Base-by-base conservation (phyloP, 1,140 invertebrate genomes). In the Coelopa frigida region DNA sequence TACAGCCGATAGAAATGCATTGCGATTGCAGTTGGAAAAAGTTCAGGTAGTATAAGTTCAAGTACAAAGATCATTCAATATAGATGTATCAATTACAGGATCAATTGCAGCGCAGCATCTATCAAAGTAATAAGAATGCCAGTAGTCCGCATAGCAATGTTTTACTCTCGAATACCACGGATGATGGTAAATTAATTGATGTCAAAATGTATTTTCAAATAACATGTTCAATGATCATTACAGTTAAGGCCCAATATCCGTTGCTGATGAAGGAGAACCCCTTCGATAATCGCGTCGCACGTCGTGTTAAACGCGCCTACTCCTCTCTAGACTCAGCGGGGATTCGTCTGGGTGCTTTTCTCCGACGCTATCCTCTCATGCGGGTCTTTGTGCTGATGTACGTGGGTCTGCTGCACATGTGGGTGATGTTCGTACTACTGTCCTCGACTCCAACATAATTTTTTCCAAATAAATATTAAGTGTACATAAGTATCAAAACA, bases 271-370 rank as follows among this genome's bases (percentile, higher is more conserved):
- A 81, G 48, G 85, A 89, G 57, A 81, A 79, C 58, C 84, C 85
- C 12, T 82, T 84, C 56, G 87, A 91, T 58, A 83, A 83, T 38
- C 77, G 82, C 14, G 78, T 91, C 31, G 78, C 86, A 0, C 76
- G 85, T 52, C 76, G 80, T 54, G 83, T 91, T 4, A 90, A 90
- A 68, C 73, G 81, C 56, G 87, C 86, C 20, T 88, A 87, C 56
- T 83, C 82, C 22, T 78, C 78, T 27, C 71, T 90, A 12, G 87
- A 91, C 70, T 59, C 62, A 26, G 78, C 87, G 50, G 85, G 84
- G 52, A 75, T 91, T 37, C 73, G 85, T 44, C 77, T 87, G 17
- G 87, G 88, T 14, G 75, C 87, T 12, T 90, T 90, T 70, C 69
- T 91, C 23, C 74, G 87, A 46, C 72, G 85, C 49, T 88, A 90